Conservation (phyloP, 2,888 invertebrate species). For the Hoplodrina ambigua region DNA sequence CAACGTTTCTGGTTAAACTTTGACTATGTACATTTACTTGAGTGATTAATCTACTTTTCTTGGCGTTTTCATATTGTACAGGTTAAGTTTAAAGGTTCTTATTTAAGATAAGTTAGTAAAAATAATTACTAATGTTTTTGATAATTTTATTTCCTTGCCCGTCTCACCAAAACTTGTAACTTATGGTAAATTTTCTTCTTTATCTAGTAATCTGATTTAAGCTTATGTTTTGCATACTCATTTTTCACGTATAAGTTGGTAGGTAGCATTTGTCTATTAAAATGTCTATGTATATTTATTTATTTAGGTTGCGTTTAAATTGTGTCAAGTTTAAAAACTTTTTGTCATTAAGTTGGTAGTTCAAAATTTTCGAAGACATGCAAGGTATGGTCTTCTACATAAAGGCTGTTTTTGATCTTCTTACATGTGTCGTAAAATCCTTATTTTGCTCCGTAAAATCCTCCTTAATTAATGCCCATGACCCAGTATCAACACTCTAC, state of each 20-base stretch:
- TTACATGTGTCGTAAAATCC: too few relatives aligned
- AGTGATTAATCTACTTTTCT: slow-evolving; percentile 37
- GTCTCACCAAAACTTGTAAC: background rate
- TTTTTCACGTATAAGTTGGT: too few relatives aligned
- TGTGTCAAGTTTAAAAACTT: too few relatives aligned
- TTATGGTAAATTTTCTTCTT: background rate
- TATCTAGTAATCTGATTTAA: background rate
- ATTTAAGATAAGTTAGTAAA: background rate
- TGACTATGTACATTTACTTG: background rate
- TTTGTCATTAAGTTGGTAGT: too few relatives aligned
- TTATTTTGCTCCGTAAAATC: background rate
- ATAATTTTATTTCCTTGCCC: background rate
- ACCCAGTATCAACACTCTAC: background rate
- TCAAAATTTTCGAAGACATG: too few relatives aligned
- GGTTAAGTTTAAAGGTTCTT: background rate
- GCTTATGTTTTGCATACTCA: too few relatives aligned
- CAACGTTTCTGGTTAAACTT: slow-evolving; percentile 25
- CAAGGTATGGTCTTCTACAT: too few relatives aligned
- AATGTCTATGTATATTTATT: too few relatives aligned
- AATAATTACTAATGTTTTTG: background rate
- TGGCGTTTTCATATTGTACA: slow-evolving; percentile 9
- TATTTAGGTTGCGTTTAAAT: too few relatives aligned
- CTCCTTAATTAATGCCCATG: background rate
- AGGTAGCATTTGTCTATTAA: too few relatives aligned
- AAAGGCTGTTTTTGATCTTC: too few relatives aligned